Conservation (phyloP, 1,140 invertebrate genomes). For the Agrypnia vestita region DNA sequence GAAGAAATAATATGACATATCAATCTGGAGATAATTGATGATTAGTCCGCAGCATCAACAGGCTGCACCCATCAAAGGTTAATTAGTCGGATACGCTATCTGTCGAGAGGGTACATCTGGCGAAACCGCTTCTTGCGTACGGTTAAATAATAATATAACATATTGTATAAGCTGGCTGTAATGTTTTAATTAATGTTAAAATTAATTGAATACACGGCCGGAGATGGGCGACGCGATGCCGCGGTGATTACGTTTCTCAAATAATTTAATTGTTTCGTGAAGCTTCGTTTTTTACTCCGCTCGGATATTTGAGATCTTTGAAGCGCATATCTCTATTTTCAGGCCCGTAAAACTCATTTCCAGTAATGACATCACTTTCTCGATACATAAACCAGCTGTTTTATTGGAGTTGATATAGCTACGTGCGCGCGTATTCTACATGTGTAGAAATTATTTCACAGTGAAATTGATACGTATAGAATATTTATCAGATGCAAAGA, state of each 20-base stretch:
- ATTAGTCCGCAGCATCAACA: conserved; percentile 27
- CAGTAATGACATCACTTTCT: too few species aligned
- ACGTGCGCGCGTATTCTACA: too few species aligned
- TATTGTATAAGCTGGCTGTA: conserved; percentile 29
- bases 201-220: conserved; percentile 32
- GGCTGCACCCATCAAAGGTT: background rate
- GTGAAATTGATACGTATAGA: too few species aligned
- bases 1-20: conserved; percentile 35
- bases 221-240: conserved; percentile 15
- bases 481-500: too few species aligned
- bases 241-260: conserved; percentile 9
- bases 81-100: conserved; percentile 4
- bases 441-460: too few species aligned
- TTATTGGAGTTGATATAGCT: too few species aligned
- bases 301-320: too few species aligned
- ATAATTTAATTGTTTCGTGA: background rate
- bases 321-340: too few species aligned
- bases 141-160: conserved; percentile 16
- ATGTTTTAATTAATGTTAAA: conserved; percentile 39
- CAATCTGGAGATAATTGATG: conserved; percentile 26
- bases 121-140: conserved; percentile 22
- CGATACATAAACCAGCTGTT: too few species aligned
- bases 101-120: background rate
- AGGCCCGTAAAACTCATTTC: too few species aligned
- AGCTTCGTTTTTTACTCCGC: background rate